Conservation (phyloP, 1,140 invertebrate genomes). For the Halesus radiatus region DNA sequence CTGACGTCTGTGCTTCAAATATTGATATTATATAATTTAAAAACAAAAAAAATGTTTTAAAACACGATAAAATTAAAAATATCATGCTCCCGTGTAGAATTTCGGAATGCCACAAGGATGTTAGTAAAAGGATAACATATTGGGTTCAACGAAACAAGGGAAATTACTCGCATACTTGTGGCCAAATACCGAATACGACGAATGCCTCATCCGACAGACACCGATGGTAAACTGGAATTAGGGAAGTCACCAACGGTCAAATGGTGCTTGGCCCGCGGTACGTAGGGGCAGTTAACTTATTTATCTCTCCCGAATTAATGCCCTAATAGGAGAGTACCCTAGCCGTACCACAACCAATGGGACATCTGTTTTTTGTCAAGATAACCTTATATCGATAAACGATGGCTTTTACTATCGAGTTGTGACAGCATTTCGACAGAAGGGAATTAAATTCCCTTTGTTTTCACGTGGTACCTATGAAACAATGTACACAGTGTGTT, state of each 20-base stretch:
- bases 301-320: slow-evolving; percentile 52
- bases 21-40: too few species aligned
- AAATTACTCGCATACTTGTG: slow-evolving; percentile 4
- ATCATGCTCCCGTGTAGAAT: too few species aligned
- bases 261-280: background rate
- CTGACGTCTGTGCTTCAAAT: too few species aligned
- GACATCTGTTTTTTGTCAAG: slow-evolving; percentile 55
- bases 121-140: background rate
- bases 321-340: slow-evolving; percentile 10
- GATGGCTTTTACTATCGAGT: slow-evolving; percentile 33
- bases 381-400: slow-evolving; percentile 41
- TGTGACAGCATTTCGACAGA: background rate
- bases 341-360: background rate
- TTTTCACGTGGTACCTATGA: background rate
- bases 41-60: too few species aligned
- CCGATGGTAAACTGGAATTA: background rate
- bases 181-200: background rate
- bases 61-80: too few species aligned
- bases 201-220: background rate
- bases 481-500: background rate
- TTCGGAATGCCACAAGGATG: background rate
- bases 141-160: slow-evolving; percentile 1
- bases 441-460: background rate
- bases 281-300: slow-evolving; percentile 44
- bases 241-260: slow-evolving; percentile 15